phyloP scores from a whole-genome alignment of 2,888 invertebrate genomes.

The Sminthurides aquaticus region DNA sequence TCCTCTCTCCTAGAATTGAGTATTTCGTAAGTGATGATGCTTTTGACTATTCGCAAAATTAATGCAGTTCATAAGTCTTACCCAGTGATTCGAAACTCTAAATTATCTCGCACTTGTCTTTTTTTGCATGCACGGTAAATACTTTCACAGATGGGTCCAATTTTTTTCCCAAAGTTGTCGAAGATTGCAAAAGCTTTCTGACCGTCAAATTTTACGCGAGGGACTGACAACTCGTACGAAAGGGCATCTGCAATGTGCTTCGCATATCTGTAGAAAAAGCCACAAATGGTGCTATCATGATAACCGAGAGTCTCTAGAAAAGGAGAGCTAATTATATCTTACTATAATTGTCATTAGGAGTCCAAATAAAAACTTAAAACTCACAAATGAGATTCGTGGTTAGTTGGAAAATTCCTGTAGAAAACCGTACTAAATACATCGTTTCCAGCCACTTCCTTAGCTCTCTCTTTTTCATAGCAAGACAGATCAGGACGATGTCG shows the following conservation, averaged over 20 bases:
- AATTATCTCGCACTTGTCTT: constrained; percentile 54
- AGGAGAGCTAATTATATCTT: too few relatives aligned
- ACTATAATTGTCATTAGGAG: too few relatives aligned
- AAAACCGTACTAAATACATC: constrained; percentile 72
- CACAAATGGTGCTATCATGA: too few relatives aligned
- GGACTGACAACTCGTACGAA: constrained; percentile 25
- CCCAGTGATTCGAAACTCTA: constrained; percentile 42
- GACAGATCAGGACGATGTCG: constrained; percentile 52
- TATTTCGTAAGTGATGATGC: background rate
- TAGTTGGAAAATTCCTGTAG: constrained; percentile 50
- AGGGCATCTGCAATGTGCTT: constrained; percentile 29
- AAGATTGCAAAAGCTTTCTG: constrained; percentile 36
- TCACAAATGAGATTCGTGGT: constrained; percentile 65
- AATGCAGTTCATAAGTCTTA: constrained; percentile 5
- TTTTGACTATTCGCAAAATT: background rate
- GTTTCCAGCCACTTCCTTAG: constrained; percentile 60
- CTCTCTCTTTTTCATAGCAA: constrained; percentile 59
- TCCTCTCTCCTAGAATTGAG: constrained; percentile 21
- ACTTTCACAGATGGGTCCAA: constrained; percentile 36
- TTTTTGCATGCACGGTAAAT: constrained; percentile 68
- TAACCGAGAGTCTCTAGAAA: too few relatives aligned
- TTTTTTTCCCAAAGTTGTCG: constrained; percentile 33
- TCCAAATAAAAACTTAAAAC: too few relatives aligned
- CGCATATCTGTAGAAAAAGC: constrained; percentile 28
- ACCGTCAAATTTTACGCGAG: constrained; percentile 35